Base-by-base conservation (phyloP, 1,140 invertebrate genomes). In the Halotydeus destructor region DNA sequence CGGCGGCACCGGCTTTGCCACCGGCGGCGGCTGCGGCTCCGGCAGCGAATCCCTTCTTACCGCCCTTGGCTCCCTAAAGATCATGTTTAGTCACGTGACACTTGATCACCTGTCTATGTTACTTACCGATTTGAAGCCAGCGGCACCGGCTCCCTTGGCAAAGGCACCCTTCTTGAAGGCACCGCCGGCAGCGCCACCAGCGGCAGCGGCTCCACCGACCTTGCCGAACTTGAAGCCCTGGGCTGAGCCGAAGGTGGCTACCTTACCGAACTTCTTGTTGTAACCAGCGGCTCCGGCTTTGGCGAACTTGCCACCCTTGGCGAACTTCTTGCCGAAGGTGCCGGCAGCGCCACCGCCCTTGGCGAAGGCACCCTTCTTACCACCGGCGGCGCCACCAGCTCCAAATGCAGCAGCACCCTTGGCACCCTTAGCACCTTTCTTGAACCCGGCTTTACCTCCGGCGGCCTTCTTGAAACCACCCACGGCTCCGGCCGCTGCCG, bases 141-240 rank as follows among this genome's bases (percentile, higher is more conserved):
- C 27, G 25, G 38, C 38, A 28, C 31, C 31, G 22, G 39, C 38
- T 11, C 16, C 33, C 18, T 21, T 21, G 22, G 33, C 33, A 2
- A 35, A 9, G 11, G 16, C 33, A 3, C 11, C 33, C 33, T 35
- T 35, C 9, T n/a, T 18, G 16, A 9, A 16, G 2, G 9, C 16
- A n/a, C 11, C 33, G 11, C 11, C 33, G 33, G 22, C 16, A 37
- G 37, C 43, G n/a, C 43, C 43, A 32, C 43, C 37, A 31, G 43
- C 40, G 26, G 41, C 33, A 36, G 30, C 34, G 11, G 12, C 28
- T 22, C 45, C 41, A 35, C 19, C 34, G 24, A 34, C 40, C 16
- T 43, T 47, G 25, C 41, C 41, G 31, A 43, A 43, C 27, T 43
- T 43, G 25, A 47, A 43, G 6, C 45, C 41, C 34, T 43, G 41